Evolutionary conservation across 2,888 invertebrate genomes (phyloP).

Genomic region (Sarcophaga caerulescens): DNA sequence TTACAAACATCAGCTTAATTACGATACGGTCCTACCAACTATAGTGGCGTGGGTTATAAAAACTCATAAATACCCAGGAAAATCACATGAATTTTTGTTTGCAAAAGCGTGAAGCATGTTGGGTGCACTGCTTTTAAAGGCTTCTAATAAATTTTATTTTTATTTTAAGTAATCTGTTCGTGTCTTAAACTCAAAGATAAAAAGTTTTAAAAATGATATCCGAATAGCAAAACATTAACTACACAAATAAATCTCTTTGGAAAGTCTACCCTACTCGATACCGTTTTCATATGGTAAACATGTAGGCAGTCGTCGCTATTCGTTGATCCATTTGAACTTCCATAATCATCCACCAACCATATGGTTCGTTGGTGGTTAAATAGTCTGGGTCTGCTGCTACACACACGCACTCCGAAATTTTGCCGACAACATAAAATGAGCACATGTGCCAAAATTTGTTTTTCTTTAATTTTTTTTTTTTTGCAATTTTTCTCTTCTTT

Average conservation of each 20-base stretch:
- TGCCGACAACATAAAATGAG: constrained; percentile 47
- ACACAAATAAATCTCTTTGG: background rate
- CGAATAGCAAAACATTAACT: background rate
- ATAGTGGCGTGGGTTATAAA: no score
- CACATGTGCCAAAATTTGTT: constrained; percentile 56
- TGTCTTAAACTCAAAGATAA: no score
- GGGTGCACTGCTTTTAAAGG: background rate
- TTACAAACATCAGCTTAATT: no score
- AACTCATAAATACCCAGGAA: background rate
- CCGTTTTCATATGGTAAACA: background rate
- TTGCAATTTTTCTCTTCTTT: background rate
- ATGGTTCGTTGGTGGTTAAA: constrained; percentile 54
- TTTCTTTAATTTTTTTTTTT: background rate
- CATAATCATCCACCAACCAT: constrained; percentile 56
- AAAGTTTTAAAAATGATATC: no score
- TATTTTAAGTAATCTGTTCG: no score
- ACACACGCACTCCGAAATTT: background rate
- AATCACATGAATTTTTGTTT: constrained; percentile 19
- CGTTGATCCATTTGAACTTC: constrained; percentile 38
- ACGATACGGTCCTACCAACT: no score
- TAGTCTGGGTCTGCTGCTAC: background rate
- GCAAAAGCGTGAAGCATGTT: background rate
- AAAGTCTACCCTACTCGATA: background rate
- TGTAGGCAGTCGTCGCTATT: constrained; percentile 36
- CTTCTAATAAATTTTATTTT: no score